phyloP scores from a whole-genome alignment of 1,140 invertebrate species.

The Octopus sinensis region DNA sequence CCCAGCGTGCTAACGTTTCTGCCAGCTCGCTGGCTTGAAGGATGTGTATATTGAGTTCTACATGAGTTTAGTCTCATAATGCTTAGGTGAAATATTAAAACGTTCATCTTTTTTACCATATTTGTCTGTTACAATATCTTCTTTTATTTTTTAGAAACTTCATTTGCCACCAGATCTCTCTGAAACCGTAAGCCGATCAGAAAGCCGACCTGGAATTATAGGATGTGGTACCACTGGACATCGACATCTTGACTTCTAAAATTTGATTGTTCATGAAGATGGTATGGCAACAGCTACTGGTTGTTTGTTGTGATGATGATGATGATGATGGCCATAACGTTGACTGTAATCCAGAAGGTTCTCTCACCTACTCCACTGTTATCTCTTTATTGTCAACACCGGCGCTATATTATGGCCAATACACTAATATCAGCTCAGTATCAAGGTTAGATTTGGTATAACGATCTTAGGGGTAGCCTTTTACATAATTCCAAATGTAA shows the following conservation, averaged over 20 bases:
- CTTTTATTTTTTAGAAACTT: conserved; percentile 62
- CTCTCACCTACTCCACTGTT: no score
- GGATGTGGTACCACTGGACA: conserved; percentile 18
- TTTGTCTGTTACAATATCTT: conserved; percentile 18
- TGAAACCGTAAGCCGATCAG: conserved; percentile 65
- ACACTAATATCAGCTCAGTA: no score
- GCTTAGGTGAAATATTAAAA: background rate
- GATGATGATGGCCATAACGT: no score
- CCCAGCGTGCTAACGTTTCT: no score
- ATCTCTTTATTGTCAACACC: no score
- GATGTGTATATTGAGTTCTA: background rate
- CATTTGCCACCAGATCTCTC: conserved; percentile 80
- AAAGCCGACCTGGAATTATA: conserved; percentile 61
- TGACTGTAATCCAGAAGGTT: no score
- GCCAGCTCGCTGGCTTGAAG: background rate
- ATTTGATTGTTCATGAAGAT: background rate
- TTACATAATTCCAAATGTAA: no score
- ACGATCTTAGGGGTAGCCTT: no score
- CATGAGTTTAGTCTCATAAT: background rate
- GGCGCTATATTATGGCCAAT: no score
- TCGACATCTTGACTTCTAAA: conserved; percentile 38
- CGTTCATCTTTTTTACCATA: background rate
- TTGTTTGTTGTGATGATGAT: no score
- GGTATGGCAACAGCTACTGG: no score
- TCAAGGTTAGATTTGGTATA: no score